Base-by-base conservation (phyloP, 2,113 vertebrate species). In the Anhinga rufa region DNA sequence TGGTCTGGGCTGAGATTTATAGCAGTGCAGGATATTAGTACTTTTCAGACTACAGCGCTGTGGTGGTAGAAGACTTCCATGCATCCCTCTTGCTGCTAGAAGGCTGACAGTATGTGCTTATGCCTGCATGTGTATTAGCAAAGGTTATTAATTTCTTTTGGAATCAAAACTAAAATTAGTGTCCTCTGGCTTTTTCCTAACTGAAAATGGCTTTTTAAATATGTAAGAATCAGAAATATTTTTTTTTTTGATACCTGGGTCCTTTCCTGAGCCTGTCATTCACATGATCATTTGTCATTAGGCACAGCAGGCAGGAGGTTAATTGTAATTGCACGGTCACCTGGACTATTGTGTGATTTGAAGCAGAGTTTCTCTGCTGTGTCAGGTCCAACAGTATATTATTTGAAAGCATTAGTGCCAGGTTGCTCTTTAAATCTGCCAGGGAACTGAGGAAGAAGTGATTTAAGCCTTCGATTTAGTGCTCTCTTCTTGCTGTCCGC, bases 301-400 rank as follows among this genome's bases (percentile, higher is more conserved):
- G 95, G 88, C 93, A 87, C 54, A 94, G 97, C 4, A 44, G 93
- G 97, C 96, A 94, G 93, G 89, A 97, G 97, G 98, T 97, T 98
- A 98, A 98, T 98, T 97, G 96, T 98, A 98, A 98, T 98, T 98
- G 97, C 71, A 66, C 19, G 52, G 97, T 98, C 97, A 98, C 98
- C 95, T 96, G 81, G 91, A 95, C 95, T 76, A 55, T 77, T 92
- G 94, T 97, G 84, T 97, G 93, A 98, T 97, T 94, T 96, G 97
- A 98, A 98, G 97, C 95, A 60, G 93, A 95, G 88, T 97, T 82
- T 94, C 96, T 98, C 89, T 94, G 88, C 97, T 96, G 93, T 92
- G 93, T 96, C 62, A 70, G 90, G 95, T 95, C 92, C 48, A 22
- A 88, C 97, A 98, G 88, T 98, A 96, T 97, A 97, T 98, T 98